Evolutionary conservation across 2,888 invertebrate species (phyloP), one percentile per base, ranked within the genome.

Genomic region (Chymomyza fuscimana): DNA sequence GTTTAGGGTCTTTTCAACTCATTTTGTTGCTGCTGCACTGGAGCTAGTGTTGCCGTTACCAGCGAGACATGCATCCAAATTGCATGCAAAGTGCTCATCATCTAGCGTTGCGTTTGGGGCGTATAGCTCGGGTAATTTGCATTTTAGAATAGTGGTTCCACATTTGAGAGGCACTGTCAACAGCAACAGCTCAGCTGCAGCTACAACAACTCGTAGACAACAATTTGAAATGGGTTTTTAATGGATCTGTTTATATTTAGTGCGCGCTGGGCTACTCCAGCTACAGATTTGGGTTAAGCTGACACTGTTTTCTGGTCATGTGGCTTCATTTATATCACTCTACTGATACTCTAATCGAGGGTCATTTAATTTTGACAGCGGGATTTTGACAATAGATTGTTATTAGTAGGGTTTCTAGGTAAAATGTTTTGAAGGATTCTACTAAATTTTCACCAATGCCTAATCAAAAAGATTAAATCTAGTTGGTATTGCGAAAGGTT

Each of bases 141-240:
- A 83, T 83, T 83, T 81, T 25, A 12, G 29, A 29, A 22, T 54
- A 54, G 54, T n/a, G 22, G n/a, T 54, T 7, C 16, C 22, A 15
- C 70, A 78, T 78, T 64, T 74, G 71, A 72, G 83, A 72, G 83
- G 86, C 82, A 79, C 83, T 83, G 82, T 83, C 86, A 82, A 82
- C 81, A 79, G 86, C 61, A 10, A 72, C 62, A 52, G 32, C 19
- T 19, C 61, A 52, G 16, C 51, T 15, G 12, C 40, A 46, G 12
- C 40, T 12, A 7, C 40, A 46, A 46, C 46, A 12, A 25, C 46
- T 56, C 32, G 7, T 32, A 32, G 32, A 50, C 67, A 63, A 12
- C 61, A 19, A 36, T 16, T 29, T 16, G n/a, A 22, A 52, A 25
- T 25, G 36, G 32, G n/a, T 16, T n/a, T 50, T 54, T 54, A 54